Base-by-base conservation (phyloP, 2,113 vertebrate genomes). In the Regulus satrapa region DNA sequence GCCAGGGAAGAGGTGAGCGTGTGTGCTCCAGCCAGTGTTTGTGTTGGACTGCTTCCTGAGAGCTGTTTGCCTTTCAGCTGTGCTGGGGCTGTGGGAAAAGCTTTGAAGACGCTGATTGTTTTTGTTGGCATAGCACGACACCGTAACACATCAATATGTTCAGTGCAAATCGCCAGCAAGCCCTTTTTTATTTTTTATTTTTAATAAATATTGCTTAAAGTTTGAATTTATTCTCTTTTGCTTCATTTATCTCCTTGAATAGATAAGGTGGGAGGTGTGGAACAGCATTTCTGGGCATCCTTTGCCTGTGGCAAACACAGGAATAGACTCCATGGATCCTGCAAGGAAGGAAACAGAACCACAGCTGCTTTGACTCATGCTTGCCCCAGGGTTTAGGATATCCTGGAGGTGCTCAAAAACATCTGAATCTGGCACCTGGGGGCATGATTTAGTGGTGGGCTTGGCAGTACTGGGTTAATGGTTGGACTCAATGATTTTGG, bases 101-200 rank as follows among this genome's bases (percentile, higher is more conserved):
- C 94, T 94, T 88, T 46, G 91, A 94, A 93, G 88, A 94, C 95
- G 88, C 85, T 97, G 93, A 95, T 96, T 94, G 91, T 80, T 96
- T 93, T 62, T 92, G 85, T 69, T 96, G 92, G 94, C 92, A 36
- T 90, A 25, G 77, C 56, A 10, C 66, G 80, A 21, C 67, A 82
- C 85, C 45, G 6, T 73, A 92, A 83, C 78, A 54, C 28, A 62
- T 92, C 96, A 92, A 90, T 92, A 85, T 95, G 94, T 90, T 92
- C 67, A 13, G 46, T 88, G 72, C 4, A 14, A 76, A 88, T 89
- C 9, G 4, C 89, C 92, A 97, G 69, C 68, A 24, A 87, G 54
- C 18, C 17, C 28, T 41, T 78, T 63, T 49, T n/a, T n/a, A n/a
- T n/a, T n/a, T n/a, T n/a, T n/a, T n/a, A n/a, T n/a, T n/a, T 58